These are phyloP conservation scores for Phyllotis vaccarum DNA, from an alignment of 2,797 vertebrate genomes.

Conservation along the genomic window DNA sequence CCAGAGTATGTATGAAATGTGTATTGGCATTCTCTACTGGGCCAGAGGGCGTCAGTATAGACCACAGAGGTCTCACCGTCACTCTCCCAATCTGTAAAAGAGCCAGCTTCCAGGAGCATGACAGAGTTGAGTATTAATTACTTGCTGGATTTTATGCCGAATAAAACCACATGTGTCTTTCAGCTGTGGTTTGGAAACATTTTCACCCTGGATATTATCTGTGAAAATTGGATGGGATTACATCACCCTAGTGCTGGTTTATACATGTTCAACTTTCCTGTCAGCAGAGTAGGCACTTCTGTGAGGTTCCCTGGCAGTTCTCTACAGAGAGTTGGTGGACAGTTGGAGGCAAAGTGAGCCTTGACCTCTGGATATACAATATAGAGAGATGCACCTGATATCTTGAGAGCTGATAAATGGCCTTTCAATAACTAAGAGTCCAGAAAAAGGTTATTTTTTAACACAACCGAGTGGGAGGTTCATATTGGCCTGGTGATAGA, in stretches of 20 bases:
- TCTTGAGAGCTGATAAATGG: neutral
- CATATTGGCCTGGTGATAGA: neutral
- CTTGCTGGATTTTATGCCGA: slow-evolving; percentile 79
- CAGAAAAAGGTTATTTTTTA: neutral
- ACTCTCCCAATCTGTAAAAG: neutral
- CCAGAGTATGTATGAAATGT: neutral
- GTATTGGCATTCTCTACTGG: neutral
- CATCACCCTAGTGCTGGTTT: slow-evolving; percentile 74
- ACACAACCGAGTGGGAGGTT: neutral
- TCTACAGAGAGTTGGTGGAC: neutral
- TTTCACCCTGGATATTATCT: slow-evolving; percentile 80
- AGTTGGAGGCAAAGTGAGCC: neutral
- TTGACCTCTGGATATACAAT: neutral
- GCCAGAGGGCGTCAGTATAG: neutral
- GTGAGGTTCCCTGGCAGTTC: neutral
- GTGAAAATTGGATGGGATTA: slow-evolving; percentile 80
- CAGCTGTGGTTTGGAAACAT: slow-evolving; percentile 82
- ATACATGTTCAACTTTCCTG: slow-evolving; percentile 69
- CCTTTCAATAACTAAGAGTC: neutral
- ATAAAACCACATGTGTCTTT: slow-evolving; percentile 83
- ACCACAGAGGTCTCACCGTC: neutral
- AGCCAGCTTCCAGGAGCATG: slow-evolving; percentile 71
- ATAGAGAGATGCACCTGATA: neutral
- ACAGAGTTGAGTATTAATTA: slow-evolving; percentile 78
- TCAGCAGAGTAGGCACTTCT: slow-evolving; percentile 64